Conservation (phyloP, 2,797 vertebrate genomes). For the Spinibarbus caldwelli region DNA sequence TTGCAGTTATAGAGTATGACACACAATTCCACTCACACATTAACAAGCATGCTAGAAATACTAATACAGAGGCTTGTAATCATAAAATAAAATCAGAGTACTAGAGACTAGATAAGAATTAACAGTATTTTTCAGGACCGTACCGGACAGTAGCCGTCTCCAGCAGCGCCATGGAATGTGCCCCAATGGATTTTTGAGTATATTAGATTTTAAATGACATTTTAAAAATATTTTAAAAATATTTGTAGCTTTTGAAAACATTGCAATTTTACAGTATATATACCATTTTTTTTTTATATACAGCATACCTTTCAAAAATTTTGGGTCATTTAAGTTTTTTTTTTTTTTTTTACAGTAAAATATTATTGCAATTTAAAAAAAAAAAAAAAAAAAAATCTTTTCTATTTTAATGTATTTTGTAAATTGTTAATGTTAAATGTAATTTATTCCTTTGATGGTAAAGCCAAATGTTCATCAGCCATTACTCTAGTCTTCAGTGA, state of each 20-base stretch:
- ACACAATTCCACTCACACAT: neutral
- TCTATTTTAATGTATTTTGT: neutral
- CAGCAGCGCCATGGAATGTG: neutral
- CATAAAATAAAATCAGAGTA: neutral
- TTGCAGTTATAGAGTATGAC: neutral
- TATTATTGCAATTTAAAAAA: neutral
- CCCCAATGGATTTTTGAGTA: neutral
- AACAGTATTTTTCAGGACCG: neutral
- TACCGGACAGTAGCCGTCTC: neutral
- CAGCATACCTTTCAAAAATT: neutral
- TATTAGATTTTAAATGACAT: neutral
- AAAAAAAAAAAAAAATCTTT: fast-evolving
- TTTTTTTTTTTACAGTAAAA: neutral
- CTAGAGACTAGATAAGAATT: neutral
- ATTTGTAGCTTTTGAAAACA: neutral
- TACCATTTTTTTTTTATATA: neutral
- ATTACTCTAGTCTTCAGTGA: neutral
- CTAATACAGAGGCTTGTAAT: neutral
- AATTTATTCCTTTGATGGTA: neutral
- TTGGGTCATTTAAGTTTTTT: neutral
- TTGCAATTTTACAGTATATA: neutral
- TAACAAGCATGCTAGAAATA: neutral
- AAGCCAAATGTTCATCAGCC: neutral
- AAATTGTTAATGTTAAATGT: neutral
- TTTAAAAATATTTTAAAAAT: too few species aligned